These are phyloP conservation scores for Tipula unca DNA, from an alignment of 2,888 invertebrate species.

Conservation along the genomic window DNA sequence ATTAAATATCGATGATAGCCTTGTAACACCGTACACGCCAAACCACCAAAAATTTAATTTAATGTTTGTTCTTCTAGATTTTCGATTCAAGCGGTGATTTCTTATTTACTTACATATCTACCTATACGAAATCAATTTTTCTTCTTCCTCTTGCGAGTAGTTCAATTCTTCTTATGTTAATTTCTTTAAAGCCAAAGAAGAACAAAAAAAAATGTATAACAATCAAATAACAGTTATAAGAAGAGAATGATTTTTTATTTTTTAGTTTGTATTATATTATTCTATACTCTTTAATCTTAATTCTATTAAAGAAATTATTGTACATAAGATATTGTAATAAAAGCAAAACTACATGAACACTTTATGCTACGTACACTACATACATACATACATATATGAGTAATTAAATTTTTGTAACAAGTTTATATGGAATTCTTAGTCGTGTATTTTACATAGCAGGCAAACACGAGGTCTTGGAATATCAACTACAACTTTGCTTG, in stretches of 20 bases:
- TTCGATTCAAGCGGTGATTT: neutral
- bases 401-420: neutral
- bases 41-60: neutral
- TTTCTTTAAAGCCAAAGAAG: neutral
- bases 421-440: neutral
- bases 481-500: too few relatives aligned
- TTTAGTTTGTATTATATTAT: too few relatives aligned
- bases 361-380: neutral
- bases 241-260: neutral
- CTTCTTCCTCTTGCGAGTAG: neutral
- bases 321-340: too few relatives aligned
- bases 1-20: neutral
- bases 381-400: neutral
- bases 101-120: too few relatives aligned
- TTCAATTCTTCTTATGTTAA: neutral
- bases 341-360: neutral
- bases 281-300: neutral
- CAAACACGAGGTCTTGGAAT: neutral
- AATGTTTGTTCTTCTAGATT: neutral
- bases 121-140: neutral
- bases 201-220: neutral
- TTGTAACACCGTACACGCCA: neutral
- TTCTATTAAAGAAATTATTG: neutral
- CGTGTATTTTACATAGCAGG: neutral
- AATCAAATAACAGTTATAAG: constrained; percentile 4